These are phyloP conservation scores for Psix sp. DNA, from an alignment of 1,140 invertebrate species.

Conservation along the genomic window DNA sequence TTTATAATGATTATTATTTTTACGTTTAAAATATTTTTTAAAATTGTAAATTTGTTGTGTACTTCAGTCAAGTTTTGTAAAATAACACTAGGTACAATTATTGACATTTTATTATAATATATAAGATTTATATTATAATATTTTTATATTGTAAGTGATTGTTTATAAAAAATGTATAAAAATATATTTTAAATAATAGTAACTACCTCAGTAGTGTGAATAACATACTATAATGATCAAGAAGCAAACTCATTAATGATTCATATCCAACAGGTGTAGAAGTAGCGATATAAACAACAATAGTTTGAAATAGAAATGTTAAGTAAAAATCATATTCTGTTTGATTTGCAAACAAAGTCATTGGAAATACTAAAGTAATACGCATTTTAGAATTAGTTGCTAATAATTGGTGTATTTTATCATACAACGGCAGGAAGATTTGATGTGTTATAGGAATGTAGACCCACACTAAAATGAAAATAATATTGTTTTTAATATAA, in stretches of 20 bases:
- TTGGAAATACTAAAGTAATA: slow-evolving; percentile 8
- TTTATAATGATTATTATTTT: too few relatives aligned
- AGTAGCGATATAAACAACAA: slow-evolving; percentile 6
- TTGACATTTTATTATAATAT: too few relatives aligned
- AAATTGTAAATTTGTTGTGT: too few relatives aligned
- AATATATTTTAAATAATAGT: background rate
- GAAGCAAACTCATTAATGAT: background rate
- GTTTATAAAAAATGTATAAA: background rate
- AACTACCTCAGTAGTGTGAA: slow-evolving; percentile 11
- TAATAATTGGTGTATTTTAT: background rate
- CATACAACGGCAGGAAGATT: background rate
- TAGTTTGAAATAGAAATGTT: slow-evolving; percentile 10
- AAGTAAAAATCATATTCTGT: slow-evolving; percentile 16
- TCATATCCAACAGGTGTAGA: slow-evolving; percentile 7
- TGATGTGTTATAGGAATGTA: slow-evolving; percentile 6
- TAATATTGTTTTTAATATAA: too few relatives aligned
- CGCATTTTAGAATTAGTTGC: background rate
- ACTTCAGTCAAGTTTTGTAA: too few relatives aligned
- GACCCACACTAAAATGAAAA: slow-evolving; percentile 13
- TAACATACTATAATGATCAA: slow-evolving; percentile 11
- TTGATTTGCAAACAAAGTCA: slow-evolving; percentile 8
- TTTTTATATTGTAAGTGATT: background rate
- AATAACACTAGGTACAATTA: too few relatives aligned
- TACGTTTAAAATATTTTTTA: too few relatives aligned
- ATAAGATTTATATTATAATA: background rate